phyloP scores from a whole-genome alignment of 1,140 invertebrate species.

The Pantala flavescens region DNA sequence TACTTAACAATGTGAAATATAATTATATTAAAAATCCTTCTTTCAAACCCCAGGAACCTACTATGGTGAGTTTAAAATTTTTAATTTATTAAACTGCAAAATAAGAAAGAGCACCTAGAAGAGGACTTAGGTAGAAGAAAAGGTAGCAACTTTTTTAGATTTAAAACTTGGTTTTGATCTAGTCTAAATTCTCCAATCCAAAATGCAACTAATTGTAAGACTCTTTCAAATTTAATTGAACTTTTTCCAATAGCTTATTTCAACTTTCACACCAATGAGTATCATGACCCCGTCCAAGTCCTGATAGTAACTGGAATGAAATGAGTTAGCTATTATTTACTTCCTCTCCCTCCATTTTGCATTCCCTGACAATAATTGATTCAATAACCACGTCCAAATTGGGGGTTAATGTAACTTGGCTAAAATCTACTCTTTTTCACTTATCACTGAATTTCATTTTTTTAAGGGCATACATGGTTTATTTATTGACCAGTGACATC shows the following conservation, averaged over 20 bases:
- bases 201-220: neutral
- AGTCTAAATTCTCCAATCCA: neutral
- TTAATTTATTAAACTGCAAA: neutral
- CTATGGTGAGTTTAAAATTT: neutral
- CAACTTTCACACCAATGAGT: neutral
- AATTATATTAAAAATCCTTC: slow-evolving; percentile 9
- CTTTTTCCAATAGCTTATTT: neutral
- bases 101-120: neutral
- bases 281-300: slow-evolving; percentile 2
- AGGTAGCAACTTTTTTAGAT: slow-evolving; percentile 3
- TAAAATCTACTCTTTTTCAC: neutral
- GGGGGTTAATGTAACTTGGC: neutral
- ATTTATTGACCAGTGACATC: neutral
- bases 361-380: neutral
- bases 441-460: neutral
- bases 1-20: neutral
- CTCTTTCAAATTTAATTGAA: neutral
- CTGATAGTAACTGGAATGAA: neutral
- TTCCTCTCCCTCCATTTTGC: neutral
- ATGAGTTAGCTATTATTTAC: neutral
- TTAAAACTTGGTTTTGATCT: neutral
- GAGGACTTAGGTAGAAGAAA: neutral
- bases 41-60: slow-evolving; percentile 5
- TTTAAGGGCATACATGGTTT: neutral
- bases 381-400: neutral